Evolutionary conservation across 2,797 vertebrate genomes (phyloP).

Genomic region (Sebastes alutus): DNA sequence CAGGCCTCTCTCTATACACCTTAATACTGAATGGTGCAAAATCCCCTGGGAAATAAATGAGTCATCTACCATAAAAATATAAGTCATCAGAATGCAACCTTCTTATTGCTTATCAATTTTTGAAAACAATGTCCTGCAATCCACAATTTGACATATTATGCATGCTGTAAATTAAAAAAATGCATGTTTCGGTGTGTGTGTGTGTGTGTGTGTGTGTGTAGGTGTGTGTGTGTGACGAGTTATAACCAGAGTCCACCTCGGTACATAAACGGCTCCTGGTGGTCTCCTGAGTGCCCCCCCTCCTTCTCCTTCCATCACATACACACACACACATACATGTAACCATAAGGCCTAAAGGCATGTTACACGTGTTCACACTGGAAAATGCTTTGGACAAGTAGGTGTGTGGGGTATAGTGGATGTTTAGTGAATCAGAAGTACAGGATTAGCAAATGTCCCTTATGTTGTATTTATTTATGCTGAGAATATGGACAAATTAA

Average conservation of each 20-base stretch:
- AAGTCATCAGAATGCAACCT: not conserved
- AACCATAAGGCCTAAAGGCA: conserved; percentile 64
- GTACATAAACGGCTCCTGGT: conserved; percentile 57
- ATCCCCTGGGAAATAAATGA: conserved; percentile 19
- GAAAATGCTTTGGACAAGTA: conserved; percentile 58
- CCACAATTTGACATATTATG: not conserved
- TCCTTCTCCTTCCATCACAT: not conserved
- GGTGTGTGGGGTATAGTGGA: conserved; percentile 37
- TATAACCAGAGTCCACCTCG: conserved; percentile 15
- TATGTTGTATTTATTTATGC: conserved; percentile 15
- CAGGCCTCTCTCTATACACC: not conserved
- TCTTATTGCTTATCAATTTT: not conserved
- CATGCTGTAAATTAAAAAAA: not conserved
- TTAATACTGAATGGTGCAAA: not conserved
- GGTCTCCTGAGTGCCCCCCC: conserved; percentile 45
- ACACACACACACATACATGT: conserved; percentile 38
- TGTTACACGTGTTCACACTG: conserved; percentile 72
- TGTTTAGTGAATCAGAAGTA: conserved; percentile 1
- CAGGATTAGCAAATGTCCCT: conserved; percentile 6
- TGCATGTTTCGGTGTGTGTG: not conserved
- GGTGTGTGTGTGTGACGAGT: not conserved
- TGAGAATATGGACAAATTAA: not conserved
- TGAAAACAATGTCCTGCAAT: not conserved
- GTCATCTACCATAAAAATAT: not conserved
- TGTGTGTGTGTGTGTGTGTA: not conserved